Conservation (phyloP, 2,888 invertebrate genomes). For the Sceliomorpha sp. region DNA sequence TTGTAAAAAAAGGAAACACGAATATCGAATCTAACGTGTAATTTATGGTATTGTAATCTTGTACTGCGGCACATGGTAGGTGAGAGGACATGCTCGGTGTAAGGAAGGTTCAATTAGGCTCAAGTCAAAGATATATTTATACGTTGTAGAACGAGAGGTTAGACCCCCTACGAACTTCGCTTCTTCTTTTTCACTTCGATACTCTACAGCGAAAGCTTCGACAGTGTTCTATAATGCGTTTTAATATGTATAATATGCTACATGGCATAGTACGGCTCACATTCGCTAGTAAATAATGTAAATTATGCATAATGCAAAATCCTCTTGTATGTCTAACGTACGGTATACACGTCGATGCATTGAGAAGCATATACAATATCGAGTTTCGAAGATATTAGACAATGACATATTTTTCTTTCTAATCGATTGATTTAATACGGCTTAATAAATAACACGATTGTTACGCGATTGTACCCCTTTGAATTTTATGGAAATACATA, state of each 20-base stretch:
- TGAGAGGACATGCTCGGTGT: conserved; percentile 45
- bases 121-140: conserved; percentile 71
- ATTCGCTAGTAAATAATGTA: background rate
- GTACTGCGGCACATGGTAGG: conserved; percentile 40
- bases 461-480: too few relatives aligned
- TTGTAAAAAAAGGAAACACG: conserved; percentile 40
- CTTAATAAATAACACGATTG: too few relatives aligned
- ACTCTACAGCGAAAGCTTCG: conserved; percentile 35
- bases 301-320: background rate
- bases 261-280: background rate
- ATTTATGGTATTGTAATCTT: conserved; percentile 49
- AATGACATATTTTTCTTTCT: too few relatives aligned
- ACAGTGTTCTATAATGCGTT: conserved; percentile 45
- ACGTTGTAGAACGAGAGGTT: conserved; percentile 65
- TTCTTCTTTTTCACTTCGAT: conserved; percentile 40
- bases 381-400: too few relatives aligned
- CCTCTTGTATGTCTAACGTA: too few relatives aligned
- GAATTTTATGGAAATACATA: too few relatives aligned
- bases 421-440: too few relatives aligned
- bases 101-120: conserved; percentile 68
- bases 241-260: conserved; percentile 36
- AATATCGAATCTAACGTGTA: conserved; percentile 41
- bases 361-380: too few relatives aligned
- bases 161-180: conserved; percentile 66
- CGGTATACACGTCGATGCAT: too few relatives aligned